Evolutionary conservation across 2,888 invertebrate species (phyloP), one percentile per base, ranked within the genome.

Genomic region (Acrocera orbiculus): DNA sequence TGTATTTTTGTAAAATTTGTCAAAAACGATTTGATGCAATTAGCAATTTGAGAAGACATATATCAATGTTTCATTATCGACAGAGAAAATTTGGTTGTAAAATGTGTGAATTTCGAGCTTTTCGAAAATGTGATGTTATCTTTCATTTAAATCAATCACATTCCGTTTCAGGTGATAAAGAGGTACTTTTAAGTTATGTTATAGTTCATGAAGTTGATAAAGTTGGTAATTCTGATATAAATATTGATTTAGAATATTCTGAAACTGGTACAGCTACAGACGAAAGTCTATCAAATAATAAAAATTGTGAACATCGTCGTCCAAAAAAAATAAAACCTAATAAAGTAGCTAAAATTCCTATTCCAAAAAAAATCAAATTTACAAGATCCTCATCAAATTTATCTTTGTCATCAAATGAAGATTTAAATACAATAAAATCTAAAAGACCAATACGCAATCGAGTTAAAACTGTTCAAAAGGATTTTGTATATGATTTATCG

Each of bases 401-500:
- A 10, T 46, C 45, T 2, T 16, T 46, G 11, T 44, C 42, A 9
- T 43, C 45, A 4, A 40, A 37, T 20, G 45, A 44, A 5, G 46
- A 45, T 20, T 38, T 28, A 5, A 35, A 44, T 4, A 29, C 38
- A 11, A 22, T 30, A n/a, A 32, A 33, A 22, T 22, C 51, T 16
- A 55, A 52, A 33, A 62, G 74, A 41, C 75, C 76, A 3, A 66
- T 72, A 10, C 64, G 77, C 24, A 74, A 73, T 52, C 69, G 71
- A 41, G 63, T 70, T 2, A 75, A 71, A 52, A 67, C 67, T 7
- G 66, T 70, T 41, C 67, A 71, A 48, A 73, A 71, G 47, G 77
- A 79, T 56, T 78, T 77, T 51, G 70, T 77, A 44, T 78, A 77
- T 48, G 77, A 77, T 57, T 57, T 76, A 42, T 69, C 71, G 4